These are phyloP conservation scores for Tortrix viridana DNA, from an alignment of 2,888 invertebrate species.

Conservation along the genomic window DNA sequence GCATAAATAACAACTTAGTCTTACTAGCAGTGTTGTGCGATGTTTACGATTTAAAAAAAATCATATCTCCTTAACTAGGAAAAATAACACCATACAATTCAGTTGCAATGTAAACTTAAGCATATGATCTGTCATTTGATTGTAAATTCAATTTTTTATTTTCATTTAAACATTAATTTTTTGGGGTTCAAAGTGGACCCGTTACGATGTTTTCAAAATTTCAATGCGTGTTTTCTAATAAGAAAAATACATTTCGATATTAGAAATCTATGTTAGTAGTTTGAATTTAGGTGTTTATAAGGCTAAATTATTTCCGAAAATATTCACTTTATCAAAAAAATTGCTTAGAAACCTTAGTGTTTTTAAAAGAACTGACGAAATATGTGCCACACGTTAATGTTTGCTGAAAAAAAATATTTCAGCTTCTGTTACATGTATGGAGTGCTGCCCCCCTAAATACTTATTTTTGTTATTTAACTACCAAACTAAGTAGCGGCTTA, in stretches of 20 bases:
- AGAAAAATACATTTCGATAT: background rate
- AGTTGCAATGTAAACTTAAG: background rate
- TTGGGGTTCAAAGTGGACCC: background rate
- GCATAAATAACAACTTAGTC: too few species aligned
- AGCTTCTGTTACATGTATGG: too few species aligned
- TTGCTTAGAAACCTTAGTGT: too few species aligned
- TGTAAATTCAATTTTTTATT: background rate
- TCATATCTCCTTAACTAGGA: background rate
- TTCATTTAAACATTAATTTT: background rate
- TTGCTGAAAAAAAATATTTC: too few species aligned
- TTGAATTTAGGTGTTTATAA: too few species aligned
- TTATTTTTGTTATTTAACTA: too few species aligned
- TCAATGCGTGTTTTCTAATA: background rate
- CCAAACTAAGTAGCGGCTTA: too few species aligned
- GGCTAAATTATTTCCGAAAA: too few species aligned
- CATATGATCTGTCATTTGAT: slow-evolving; percentile 8
- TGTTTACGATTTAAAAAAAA: slow-evolving; percentile 3
- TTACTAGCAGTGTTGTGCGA: background rate
- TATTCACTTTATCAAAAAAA: too few species aligned
- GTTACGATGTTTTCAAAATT: background rate
- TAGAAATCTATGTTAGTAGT: background rate
- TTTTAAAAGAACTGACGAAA: too few species aligned
- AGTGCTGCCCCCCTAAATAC: too few species aligned
- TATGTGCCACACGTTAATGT: too few species aligned
- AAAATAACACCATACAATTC: background rate